Base-by-base conservation (phyloP, 2,113 vertebrate species). In the Ancistrus triradiatus region DNA sequence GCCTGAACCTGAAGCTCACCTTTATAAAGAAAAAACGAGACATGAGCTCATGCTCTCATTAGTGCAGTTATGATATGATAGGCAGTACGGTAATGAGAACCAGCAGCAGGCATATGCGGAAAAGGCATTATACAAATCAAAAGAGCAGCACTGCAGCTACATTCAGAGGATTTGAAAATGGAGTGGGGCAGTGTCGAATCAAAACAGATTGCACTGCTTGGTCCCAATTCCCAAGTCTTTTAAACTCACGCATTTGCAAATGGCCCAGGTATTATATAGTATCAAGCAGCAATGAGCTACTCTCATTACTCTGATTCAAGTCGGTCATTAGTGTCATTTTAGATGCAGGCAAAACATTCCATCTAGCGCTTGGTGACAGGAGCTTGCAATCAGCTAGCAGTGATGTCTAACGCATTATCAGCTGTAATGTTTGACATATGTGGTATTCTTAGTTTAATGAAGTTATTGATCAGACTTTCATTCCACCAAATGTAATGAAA, bases 51-150 rank as follows among this genome's bases (percentile, higher is more conserved):
- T 46, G 50, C 40, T 33, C 62, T 64, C 62, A 64, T 64, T 55
- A 64, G 50, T 46, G 19, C 17, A 27, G 62, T 63, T 63, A 63
- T 7, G 37, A 55, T 46, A 55, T 7, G n/a, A 46, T 19, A 19
- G 27, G 49, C 61, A 15, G 40, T 46, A 14, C 31, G 33, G 37
- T 64, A 55, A 64, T 55, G 37, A 46, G 60, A 51, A 33, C n/a
- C 61, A 43, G 49, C 25, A 63, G 48, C 50, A 48, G 42, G 22
- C 6, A 31, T 15, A 43, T 13, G 27, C 25, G 2, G 15, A 28
- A 53, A 51, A 63, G 14, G 62, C 40, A 55, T 21, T 55, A 40
- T 44, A 33, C 62, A 33, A 64, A 64, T 64, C 25, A 64, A 55
- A 53, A 3, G 49, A 44, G 61, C 43, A 60, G 50, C 49, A 31